A percentile compares a stretch with the other conserved stretches of the same genome.
These are phyloP conservation scores for Acleris laterana DNA, from an alignment of 2,888 invertebrate species.

Conservation along the genomic window DNA sequence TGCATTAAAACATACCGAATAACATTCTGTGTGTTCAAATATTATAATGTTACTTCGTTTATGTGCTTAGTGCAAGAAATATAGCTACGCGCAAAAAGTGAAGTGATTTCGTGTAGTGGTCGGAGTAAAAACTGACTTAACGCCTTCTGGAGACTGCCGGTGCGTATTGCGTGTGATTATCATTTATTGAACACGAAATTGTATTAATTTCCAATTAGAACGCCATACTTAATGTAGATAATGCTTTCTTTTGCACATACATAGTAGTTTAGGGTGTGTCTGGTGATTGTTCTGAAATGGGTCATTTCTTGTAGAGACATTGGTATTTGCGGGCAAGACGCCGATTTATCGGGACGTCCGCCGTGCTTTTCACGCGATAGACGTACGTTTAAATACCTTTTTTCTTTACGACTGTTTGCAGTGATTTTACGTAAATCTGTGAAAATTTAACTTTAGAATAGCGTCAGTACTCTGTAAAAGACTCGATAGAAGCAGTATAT, in stretches of 20 bases:
- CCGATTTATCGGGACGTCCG: constrained; percentile 47
- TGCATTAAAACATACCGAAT: constrained; percentile 66
- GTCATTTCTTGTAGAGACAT: constrained; percentile 62
- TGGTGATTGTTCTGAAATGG: constrained; percentile 52
- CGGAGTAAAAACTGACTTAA: constrained; percentile 57
- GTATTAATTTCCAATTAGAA: constrained; percentile 56
- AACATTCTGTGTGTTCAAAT: constrained; percentile 72
- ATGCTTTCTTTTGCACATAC: constrained; percentile 35
- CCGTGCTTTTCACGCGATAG: constrained; percentile 40
- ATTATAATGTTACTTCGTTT: constrained; percentile 70
- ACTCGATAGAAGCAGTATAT: constrained; percentile 5
- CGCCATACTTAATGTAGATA: constrained; percentile 45
- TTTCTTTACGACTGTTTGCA: constrained; percentile 9
- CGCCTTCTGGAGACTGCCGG: constrained; percentile 69
- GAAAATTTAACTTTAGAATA: constrained; percentile 1
- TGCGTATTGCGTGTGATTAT: constrained; percentile 62
- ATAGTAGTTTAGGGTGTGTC: constrained; percentile 72
- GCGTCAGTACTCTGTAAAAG: not conserved
- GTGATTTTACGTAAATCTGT: not conserved
- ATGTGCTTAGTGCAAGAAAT: constrained; percentile 78
- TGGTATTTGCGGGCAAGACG: constrained; percentile 46
- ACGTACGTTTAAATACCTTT: constrained; percentile 38
- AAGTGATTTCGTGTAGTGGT: constrained; percentile 71
- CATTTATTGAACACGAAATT: constrained; percentile 53
- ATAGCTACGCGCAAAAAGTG: constrained; percentile 61